These are phyloP conservation scores for Dolomedes plantarius DNA, from an alignment of 2,888 invertebrate species.

Conservation along the genomic window DNA sequence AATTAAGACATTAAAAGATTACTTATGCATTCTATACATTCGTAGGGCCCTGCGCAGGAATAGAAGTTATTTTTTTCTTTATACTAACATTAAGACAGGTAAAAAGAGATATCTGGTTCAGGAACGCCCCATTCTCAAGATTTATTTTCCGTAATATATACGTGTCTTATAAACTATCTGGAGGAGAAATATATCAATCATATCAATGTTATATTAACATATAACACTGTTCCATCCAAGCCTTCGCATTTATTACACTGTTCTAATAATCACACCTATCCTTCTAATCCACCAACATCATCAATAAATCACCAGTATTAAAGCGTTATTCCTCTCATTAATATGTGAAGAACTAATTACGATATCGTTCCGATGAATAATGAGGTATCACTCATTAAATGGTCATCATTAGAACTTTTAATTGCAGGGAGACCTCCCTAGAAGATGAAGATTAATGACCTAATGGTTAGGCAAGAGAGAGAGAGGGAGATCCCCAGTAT, in stretches of 20 bases:
- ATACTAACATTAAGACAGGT: no score
- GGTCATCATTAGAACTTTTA: conserved; percentile 63
- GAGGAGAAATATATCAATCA: no score
- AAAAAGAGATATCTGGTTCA: no score
- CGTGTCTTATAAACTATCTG: no score
- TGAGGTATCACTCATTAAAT: conserved; percentile 57
- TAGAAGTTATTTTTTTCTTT: no score
- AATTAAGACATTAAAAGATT: no score
- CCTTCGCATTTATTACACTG: not conserved
- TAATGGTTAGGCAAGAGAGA: conserved; percentile 39
- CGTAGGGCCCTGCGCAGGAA: no score
- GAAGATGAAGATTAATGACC: conserved; percentile 64
- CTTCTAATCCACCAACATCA: conserved; percentile 21
- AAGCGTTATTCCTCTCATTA: conserved; percentile 27
- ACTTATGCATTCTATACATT: no score
- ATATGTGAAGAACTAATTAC: conserved; percentile 62
- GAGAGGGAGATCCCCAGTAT: no score
- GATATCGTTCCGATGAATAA: conserved; percentile 61
- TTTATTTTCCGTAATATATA: no score
- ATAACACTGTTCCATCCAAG: not conserved
- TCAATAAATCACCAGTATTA: conserved; percentile 44
- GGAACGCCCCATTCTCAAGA: no score
- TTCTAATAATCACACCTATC: conserved; percentile 24
- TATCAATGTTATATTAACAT: not conserved
- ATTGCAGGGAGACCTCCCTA: conserved; percentile 58